These are phyloP conservation scores for Spisula solida DNA, from an alignment of 2,888 invertebrate genomes.

Conservation along the genomic window DNA sequence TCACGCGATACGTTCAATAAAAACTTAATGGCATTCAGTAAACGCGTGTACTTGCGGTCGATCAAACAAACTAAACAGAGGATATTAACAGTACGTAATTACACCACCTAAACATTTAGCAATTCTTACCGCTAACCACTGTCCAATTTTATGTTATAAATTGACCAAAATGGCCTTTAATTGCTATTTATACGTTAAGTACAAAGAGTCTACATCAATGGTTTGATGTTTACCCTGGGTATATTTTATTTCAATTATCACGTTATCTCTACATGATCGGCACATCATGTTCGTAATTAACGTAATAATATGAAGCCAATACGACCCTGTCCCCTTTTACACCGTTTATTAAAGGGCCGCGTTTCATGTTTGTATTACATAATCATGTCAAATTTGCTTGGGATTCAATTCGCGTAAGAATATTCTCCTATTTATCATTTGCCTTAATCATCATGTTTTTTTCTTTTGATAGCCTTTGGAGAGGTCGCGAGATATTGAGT, in stretches of 20 bases:
- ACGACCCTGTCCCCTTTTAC: conserved; percentile 4
- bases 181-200: neutral
- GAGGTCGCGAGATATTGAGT: conserved; percentile 35
- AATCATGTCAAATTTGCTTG: conserved; percentile 47
- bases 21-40: neutral
- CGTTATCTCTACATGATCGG: conserved; percentile 42
- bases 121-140: neutral
- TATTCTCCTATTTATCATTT: conserved; percentile 41
- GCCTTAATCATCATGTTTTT: conserved; percentile 42
- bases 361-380: conserved; percentile 46
- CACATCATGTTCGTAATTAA: conserved; percentile 16
- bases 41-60: conserved; percentile 4
- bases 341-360: conserved; percentile 18
- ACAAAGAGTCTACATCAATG: conserved; percentile 7
- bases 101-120: neutral
- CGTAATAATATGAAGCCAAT: neutral
- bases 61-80: neutral
- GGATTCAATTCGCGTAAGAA: conserved; percentile 47
- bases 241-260: conserved; percentile 39
- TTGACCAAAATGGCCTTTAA: conserved; percentile 4
- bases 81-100: neutral
- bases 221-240: conserved; percentile 26
- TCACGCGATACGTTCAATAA: neutral
- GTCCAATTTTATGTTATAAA: conserved; percentile 16
- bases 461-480: conserved; percentile 33